Conservation (phyloP, 2,113 vertebrate species). For the Pterophyllum scalare region DNA sequence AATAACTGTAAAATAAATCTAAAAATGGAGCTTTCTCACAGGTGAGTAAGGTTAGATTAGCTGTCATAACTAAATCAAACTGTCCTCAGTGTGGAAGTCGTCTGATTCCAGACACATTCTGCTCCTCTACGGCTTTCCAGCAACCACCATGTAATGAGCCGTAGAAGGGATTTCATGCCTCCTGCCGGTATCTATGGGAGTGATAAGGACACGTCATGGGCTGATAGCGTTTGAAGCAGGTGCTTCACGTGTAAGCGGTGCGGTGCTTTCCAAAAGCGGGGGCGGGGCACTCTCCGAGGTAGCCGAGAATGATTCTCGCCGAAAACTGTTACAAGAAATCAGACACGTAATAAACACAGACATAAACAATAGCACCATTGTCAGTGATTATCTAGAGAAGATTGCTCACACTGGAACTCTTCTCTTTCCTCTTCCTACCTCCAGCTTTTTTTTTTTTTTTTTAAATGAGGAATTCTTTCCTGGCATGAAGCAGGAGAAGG, state of each 20-base stretch:
- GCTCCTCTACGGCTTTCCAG: neutral
- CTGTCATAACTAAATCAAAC: neutral
- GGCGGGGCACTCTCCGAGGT: constrained; percentile 81
- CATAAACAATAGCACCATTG: constrained; percentile 86
- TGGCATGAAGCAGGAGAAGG: constrained; percentile 39
- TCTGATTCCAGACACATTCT: too few relatives aligned
- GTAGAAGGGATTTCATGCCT: neutral
- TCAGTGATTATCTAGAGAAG: constrained; percentile 72
- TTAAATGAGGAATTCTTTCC: constrained; percentile 20
- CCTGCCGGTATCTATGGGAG: neutral
- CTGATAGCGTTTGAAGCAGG: neutral
- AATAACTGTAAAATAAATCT: neutral
- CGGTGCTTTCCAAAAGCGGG: constrained; percentile 21
- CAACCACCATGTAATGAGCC: neutral
- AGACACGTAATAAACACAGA: constrained; percentile 53
- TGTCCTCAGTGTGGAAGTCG: neutral
- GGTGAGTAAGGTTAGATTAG: neutral
- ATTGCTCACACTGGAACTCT: constrained; percentile 30
- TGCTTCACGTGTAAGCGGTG: neutral
- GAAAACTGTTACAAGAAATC: constrained; percentile 54
- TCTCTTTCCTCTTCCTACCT: constrained; percentile 37
- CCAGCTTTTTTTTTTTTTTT: constrained; percentile 19
- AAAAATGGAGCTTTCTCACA: neutral
- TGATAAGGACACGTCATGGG: neutral
- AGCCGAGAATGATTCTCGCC: constrained; percentile 77